Conservation (phyloP, 2,797 vertebrate genomes). For the Enteromius anoplus region DNA sequence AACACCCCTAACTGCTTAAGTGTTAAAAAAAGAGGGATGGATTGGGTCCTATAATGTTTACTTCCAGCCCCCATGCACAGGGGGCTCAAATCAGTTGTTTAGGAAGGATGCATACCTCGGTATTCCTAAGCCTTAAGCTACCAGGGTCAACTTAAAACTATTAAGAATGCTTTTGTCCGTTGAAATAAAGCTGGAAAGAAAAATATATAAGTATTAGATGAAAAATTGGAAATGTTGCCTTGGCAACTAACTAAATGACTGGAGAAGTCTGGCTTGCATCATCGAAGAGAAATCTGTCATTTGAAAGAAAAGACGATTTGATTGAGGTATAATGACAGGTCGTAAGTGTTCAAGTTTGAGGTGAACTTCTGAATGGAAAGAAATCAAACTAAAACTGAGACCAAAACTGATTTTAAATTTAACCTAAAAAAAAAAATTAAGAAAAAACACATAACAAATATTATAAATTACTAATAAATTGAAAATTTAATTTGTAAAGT, state of each 20-base stretch:
- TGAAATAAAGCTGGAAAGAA: background rate
- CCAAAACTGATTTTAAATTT: background rate
- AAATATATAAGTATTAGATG: background rate
- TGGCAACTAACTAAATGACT: slow-evolving; percentile 13
- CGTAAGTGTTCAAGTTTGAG: background rate
- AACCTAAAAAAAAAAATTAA: background rate
- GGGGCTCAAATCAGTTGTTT: background rate
- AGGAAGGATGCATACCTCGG: background rate
- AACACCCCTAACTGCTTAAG: background rate
- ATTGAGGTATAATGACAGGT: background rate
- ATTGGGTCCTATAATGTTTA: background rate
- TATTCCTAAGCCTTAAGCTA: background rate
- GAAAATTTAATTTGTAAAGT: background rate
- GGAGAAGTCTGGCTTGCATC: background rate
- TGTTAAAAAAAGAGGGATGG: background rate
- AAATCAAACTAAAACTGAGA: background rate
- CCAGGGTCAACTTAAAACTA: background rate
- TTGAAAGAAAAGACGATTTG: background rate
- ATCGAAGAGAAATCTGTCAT: background rate
- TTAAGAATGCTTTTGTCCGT: background rate
- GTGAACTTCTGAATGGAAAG: no score
- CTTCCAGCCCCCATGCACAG: background rate
- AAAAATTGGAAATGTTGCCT: background rate
- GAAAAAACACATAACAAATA: background rate
- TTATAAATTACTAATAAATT: background rate